These are phyloP conservation scores for Catocala nupta DNA, from an alignment of 2,888 invertebrate species.

Conservation along the genomic window DNA sequence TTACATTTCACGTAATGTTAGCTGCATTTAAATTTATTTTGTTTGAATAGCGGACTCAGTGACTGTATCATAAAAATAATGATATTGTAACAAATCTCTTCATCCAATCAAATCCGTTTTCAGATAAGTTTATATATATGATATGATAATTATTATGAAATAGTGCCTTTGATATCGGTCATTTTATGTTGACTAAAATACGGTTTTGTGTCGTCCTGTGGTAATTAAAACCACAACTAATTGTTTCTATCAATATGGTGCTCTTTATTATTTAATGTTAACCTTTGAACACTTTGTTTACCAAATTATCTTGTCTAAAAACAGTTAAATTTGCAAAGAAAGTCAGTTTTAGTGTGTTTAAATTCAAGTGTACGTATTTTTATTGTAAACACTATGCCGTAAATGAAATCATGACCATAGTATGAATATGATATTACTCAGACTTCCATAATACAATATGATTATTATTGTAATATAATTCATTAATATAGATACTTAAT, in stretches of 20 bases:
- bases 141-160: constrained; percentile 12
- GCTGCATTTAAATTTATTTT: too few relatives aligned
- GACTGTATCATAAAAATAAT: too few relatives aligned
- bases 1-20: too few relatives aligned
- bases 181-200: constrained; percentile 10
- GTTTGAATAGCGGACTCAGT: not conserved
- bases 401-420: constrained; percentile 8
- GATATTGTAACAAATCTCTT: too few relatives aligned
- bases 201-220: not conserved
- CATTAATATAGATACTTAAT: constrained; percentile 59
- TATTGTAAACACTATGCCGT: not conserved
- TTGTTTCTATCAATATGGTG: constrained; percentile 52
- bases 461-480: constrained; percentile 33
- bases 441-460: not conserved
- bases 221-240: constrained; percentile 1
- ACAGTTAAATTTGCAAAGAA: too few relatives aligned
- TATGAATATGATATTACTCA: not conserved
- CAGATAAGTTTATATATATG: too few relatives aligned
- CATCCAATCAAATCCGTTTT: too few relatives aligned
- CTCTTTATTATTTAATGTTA: constrained; percentile 31
- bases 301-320: not conserved
- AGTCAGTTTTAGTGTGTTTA: too few relatives aligned
- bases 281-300: constrained; percentile 17
- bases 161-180: constrained; percentile 35
- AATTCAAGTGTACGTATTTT: not conserved